phyloP scores from a whole-genome alignment of 1,140 invertebrate genomes.

The Venustaconcha ellipsiformis region DNA sequence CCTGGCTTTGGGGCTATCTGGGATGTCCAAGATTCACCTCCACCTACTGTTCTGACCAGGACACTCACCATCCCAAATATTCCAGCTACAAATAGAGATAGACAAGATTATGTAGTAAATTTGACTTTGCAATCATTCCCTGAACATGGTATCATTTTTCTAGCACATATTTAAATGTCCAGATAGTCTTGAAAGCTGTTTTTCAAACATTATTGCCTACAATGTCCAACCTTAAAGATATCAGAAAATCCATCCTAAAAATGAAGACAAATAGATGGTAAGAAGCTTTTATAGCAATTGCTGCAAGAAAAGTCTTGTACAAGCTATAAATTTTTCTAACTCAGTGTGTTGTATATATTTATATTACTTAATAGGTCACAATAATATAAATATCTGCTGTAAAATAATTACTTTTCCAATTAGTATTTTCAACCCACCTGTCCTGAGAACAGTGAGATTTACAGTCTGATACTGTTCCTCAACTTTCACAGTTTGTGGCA shows the following conservation, averaged over 20 bases:
- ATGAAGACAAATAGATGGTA: no score
- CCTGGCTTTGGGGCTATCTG: conserved; percentile 44
- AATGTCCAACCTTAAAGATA: no score
- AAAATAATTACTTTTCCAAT: not conserved
- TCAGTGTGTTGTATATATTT: not conserved
- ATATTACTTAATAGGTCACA: not conserved
- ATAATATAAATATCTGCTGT: not conserved
- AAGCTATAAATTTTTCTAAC: not conserved
- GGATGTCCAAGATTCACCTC: conserved; percentile 60
- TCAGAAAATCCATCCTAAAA: no score
- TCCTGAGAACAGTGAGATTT: conserved; percentile 46
- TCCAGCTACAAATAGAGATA: conserved; percentile 45
- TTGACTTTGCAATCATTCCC: no score
- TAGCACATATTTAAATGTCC: no score
- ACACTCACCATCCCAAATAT: conserved; percentile 58
- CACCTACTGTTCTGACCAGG: conserved; percentile 60
- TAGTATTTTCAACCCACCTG: conserved; percentile 39
- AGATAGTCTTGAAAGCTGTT: no score
- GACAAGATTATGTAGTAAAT: no score
- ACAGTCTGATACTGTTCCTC: conserved; percentile 43
- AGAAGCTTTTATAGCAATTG: no score
- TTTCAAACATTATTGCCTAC: no score
- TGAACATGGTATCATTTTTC: no score
- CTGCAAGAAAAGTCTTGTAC: not conserved
- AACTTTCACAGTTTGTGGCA: conserved; percentile 27